Conservation (phyloP, 2,888 invertebrate genomes). For the Petrophora chlorosata region DNA sequence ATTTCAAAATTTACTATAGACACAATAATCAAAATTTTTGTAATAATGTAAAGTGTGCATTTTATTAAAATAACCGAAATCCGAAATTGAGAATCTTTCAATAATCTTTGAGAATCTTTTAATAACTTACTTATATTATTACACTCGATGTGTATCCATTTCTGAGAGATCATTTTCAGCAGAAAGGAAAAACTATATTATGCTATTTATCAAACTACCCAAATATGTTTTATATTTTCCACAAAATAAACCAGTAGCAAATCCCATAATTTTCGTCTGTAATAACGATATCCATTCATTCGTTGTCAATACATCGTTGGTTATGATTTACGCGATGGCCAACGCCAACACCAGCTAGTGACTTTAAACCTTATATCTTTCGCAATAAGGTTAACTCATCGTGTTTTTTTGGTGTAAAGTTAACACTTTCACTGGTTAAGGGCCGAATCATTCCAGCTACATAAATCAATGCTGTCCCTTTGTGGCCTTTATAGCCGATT, state of each 20-base stretch:
- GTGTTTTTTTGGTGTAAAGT: slow-evolving; percentile 30
- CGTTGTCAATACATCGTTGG: slow-evolving; percentile 74
- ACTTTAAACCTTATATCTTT: slow-evolving; percentile 20
- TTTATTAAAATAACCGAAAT: too few species aligned
- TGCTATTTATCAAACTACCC: too few species aligned
- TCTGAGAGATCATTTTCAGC: too few species aligned
- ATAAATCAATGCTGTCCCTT: slow-evolving; percentile 76
- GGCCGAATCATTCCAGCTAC: slow-evolving; percentile 51
- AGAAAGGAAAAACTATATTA: too few species aligned
- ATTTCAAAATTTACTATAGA: too few species aligned
- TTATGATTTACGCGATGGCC: slow-evolving; percentile 68
- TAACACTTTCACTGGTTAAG: slow-evolving; percentile 69
- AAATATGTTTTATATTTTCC: too few species aligned
- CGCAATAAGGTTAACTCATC: slow-evolving; percentile 17
- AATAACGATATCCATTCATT: slow-evolving; percentile 73
- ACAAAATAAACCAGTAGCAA: slow-evolving; percentile 25
- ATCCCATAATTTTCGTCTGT: slow-evolving; percentile 50
- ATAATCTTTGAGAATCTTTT: too few species aligned
- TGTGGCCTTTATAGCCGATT: slow-evolving; percentile 57
- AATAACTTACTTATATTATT: too few species aligned
- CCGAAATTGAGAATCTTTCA: too few species aligned
- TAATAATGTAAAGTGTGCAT: neutral
- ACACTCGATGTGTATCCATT: too few species aligned
- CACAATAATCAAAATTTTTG: too few species aligned
- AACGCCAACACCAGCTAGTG: slow-evolving; percentile 4